Evolutionary conservation across 2,888 invertebrate genomes (phyloP), one percentile per base, ranked within the genome.

Genomic region (Podabrus alpinus): DNA sequence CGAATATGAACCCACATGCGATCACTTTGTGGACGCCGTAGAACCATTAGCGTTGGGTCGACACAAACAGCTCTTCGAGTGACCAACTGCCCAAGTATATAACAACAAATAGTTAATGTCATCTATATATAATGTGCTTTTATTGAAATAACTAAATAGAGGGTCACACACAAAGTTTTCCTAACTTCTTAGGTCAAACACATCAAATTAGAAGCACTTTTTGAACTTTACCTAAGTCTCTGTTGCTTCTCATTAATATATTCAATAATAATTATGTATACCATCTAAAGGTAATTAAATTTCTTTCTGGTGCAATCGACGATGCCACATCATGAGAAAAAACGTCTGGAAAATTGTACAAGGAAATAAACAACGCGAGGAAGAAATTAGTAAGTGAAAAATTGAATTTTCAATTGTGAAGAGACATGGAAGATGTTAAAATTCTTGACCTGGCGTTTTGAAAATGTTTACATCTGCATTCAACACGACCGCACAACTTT

Each of bases 81-180:
- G 83, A 83, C 83, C 84, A 83, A 82, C 81, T 81, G 80, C 81
- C 81, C 75, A 84, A 84, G 82, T 84, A 84, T 83, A 76, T 79
- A 81, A 81, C 82, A 83, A 84, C 85, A 84, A 84, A 84, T 82
- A 83, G 81, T 82, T 82, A 83, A 84, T 82, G 84, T 81, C 82
- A 81, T 84, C 82, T 81, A 69, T 80, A 79, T 76, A 75, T 83
- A 84, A 83, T 83, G 82, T 83, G 81, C 80, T 82, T 82, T 84
- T 83, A 83, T 84, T 82, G 82, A 83, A 82, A 82, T 82, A 78
- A 81, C 80, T 79, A 79, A 79, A 81, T 79, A 79, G 78, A 80
- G 80, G 79, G 78, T 78, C 81, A 73, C 78, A 79, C 68, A 67
- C 76, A 77, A 73, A 73, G 73, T 73, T 71, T 24, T 61, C 62